phyloP scores from a whole-genome alignment of 2,113 vertebrate genomes.

The Chionodraco myersi region DNA sequence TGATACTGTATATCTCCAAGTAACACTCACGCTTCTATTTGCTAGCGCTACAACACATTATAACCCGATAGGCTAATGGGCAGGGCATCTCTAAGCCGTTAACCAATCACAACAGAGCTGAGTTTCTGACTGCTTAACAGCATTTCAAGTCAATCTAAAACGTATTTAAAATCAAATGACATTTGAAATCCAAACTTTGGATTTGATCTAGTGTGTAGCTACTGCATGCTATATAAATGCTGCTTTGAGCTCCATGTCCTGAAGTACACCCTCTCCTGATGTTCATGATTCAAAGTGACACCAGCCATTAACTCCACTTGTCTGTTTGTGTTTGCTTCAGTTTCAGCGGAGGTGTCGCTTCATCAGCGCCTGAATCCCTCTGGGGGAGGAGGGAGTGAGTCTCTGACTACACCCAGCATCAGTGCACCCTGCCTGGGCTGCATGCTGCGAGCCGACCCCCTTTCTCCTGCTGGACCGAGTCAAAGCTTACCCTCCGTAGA shows the following conservation, averaged over 20 bases:
- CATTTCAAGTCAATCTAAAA: not conserved
- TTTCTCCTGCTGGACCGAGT: slow-evolving; percentile 46
- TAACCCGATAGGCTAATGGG: no score
- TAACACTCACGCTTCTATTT: no score
- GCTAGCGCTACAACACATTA: no score
- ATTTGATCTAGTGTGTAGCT: not conserved
- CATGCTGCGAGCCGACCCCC: slow-evolving; percentile 29
- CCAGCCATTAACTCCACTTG: slow-evolving; percentile 23
- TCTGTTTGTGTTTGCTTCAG: slow-evolving; percentile 51
- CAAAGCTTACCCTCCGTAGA: slow-evolving; percentile 10
- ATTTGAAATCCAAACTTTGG: no score
- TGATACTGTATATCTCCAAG: no score
- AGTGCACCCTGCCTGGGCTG: slow-evolving; percentile 26
- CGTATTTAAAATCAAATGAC: no score
- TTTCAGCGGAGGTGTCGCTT: slow-evolving; percentile 62
- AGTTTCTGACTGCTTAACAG: not conserved
- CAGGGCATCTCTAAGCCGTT: no score
- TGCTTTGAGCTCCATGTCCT: not conserved
- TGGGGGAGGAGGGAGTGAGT: slow-evolving; percentile 14
- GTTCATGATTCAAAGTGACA: slow-evolving; percentile 23
- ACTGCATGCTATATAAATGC: not conserved
- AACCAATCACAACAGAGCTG: no score
- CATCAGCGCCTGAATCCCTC: slow-evolving; percentile 38
- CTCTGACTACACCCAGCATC: slow-evolving; percentile 17
- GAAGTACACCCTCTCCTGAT: not conserved